Percentiles rank a stretch among this genome's conserved stretches.
These are phyloP conservation scores for Sebastes vulpes DNA, from an alignment of 2,797 vertebrate species.

Conservation along the genomic window DNA sequence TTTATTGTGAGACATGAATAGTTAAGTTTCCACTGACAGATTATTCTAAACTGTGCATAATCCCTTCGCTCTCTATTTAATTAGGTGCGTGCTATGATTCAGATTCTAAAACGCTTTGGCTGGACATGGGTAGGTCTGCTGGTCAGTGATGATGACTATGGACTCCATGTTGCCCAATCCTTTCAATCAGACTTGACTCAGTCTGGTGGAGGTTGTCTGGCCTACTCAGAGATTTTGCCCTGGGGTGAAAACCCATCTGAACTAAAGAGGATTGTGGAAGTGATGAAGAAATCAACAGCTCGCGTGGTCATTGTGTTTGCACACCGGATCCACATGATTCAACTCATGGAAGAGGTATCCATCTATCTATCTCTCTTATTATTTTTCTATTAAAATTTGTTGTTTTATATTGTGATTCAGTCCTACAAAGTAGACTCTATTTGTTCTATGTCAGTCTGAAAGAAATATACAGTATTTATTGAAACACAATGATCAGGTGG, in stretches of 20 bases:
- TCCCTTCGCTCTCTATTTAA: background rate
- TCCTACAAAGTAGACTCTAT: background rate
- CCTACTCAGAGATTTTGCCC: slow-evolving; percentile 74
- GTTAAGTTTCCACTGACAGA: background rate
- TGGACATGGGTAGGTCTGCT: slow-evolving; percentile 82
- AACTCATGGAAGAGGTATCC: slow-evolving; percentile 45
- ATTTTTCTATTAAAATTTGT: too few relatives aligned
- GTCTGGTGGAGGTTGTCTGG: slow-evolving; percentile 63
- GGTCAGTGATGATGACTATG: slow-evolving; percentile 81
- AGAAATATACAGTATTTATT: too few relatives aligned
- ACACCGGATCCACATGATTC: slow-evolving; percentile 20
- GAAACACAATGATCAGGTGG: slow-evolving; percentile 35
- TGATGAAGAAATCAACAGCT: slow-evolving; percentile 62
- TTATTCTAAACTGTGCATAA: background rate
- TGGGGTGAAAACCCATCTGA: slow-evolving; percentile 47
- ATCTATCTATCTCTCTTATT: background rate
- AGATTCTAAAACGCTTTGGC: slow-evolving; percentile 73
- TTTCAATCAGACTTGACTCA: slow-evolving; percentile 50
- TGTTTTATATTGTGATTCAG: background rate
- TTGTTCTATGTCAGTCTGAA: too few relatives aligned
- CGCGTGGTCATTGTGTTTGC: slow-evolving; percentile 66
- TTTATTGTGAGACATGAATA: background rate
- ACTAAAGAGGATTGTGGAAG: slow-evolving; percentile 50
- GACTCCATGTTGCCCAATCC: slow-evolving; percentile 64
- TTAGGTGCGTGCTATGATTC: slow-evolving; percentile 67